A percentile compares a stretch with the other conserved stretches of the same genome.
Evolutionary conservation across 2,113 vertebrate genomes (phyloP).

Genomic region (Oreochromis aureus): DNA sequence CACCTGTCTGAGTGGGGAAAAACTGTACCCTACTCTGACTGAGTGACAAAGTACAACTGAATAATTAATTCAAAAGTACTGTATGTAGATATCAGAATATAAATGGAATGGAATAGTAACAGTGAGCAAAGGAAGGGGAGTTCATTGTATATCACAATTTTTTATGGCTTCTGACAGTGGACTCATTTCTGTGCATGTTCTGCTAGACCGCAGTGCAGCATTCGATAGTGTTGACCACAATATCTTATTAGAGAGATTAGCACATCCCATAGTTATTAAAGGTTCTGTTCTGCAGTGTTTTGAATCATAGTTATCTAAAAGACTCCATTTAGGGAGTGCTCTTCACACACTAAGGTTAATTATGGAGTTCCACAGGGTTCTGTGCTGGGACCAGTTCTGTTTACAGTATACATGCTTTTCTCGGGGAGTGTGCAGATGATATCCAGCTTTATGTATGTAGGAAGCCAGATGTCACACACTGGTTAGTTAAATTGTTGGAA

Average conservation of each 20-base stretch:
- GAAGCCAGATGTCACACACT: neutral
- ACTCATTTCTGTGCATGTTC: neutral
- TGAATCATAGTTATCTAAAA: neutral
- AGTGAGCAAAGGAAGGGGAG: neutral
- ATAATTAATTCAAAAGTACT: neutral
- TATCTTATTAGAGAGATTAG: neutral
- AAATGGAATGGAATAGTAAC: neutral
- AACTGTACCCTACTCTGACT: neutral
- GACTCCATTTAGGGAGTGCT: neutral
- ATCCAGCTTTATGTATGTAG: neutral
- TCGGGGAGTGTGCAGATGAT: neutral
- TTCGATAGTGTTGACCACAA: accelerated
- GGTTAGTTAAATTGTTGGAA: neutral
- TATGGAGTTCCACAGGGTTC: neutral
- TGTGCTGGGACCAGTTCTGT: neutral
- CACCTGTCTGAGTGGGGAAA: neutral
- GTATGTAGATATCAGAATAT: neutral
- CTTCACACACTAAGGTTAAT: neutral
- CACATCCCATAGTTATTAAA: accelerated
- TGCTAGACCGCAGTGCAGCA: accelerated
- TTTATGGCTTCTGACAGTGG: accelerated
- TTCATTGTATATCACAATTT: accelerated
- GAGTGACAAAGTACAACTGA: neutral
- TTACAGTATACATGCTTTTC: neutral
- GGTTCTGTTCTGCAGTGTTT: neutral